Base-by-base conservation (phyloP, 2,113 vertebrate genomes). In the Halcyon senegalensis region DNA sequence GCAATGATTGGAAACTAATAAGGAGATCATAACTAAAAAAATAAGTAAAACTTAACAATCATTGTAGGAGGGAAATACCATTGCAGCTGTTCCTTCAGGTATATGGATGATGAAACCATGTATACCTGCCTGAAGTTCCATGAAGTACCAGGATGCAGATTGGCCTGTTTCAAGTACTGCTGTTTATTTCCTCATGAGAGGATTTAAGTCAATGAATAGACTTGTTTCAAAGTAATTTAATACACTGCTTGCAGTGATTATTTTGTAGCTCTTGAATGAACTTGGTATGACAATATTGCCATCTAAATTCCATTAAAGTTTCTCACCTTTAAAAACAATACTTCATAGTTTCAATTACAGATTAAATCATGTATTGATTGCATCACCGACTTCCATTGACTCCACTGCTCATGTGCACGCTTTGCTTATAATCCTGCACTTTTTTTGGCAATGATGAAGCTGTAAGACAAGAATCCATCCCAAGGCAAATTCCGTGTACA, bases 381-480 rank as follows among this genome's bases (percentile, higher is more conserved):
- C 62, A 66, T 92, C 58, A 84, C 44, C 76, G 30, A 73, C 69
- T 82, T 84, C 31, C 84, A 87, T 28, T 84, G 62, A 75, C 53
- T 92, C 31, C 51, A 79, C 73, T 87, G 89, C 89, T 95, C 92
- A 95, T 72, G 58, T 48, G 37, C 86, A 87, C 0, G 41, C 89
- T 92, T 94, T 64, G 72, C 92, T 94, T 89, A 92, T 81, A 84
- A 66, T 89, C 62, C 56, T 76, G 62, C 44, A 56, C 39, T 68
- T 76, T 68, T 76, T 60, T 56, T 70, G 35, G 50, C 56, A 90
- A 62, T 24, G 23, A 48, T 64, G 55, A 79, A 87, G 72, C 27
- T 46, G 8, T 70, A 74, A 56, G 25, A 67, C 37, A 74, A 60
- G 46, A 66, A 80, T 58, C 33, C 41, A 15, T 90, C 67, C 48